These are phyloP conservation scores for Hydractinia echinata DNA, from an alignment of 30 jellyfish, hydroid and myxozoan genomes.

Conservation along the genomic window DNA sequence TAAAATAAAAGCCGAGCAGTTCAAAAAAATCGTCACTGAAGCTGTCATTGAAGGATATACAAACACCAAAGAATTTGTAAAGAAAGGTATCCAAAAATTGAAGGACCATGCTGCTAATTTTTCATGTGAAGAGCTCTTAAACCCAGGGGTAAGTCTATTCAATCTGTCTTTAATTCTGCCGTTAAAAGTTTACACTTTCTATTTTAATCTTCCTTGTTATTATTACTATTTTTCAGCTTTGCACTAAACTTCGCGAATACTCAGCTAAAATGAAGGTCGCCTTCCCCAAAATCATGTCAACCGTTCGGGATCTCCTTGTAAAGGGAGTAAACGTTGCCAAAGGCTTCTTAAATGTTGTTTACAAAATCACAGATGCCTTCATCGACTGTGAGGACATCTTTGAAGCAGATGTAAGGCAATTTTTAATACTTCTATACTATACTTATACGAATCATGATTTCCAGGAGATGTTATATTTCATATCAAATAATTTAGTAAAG, in stretches of 20 bases:
- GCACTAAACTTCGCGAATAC: conserved; percentile 12
- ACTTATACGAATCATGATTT: neutral
- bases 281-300: conserved; percentile 4
- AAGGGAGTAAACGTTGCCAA: neutral
- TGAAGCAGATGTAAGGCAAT: neutral
- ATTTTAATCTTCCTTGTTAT: neutral
- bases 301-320: conserved; percentile 2
- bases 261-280: neutral
- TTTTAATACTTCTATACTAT: neutral
- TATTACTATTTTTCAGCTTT: neutral
- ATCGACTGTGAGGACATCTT: conserved; percentile 11
- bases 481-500: no score
- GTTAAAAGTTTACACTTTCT: neutral
- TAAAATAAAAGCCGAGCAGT: neutral
- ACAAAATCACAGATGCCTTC: conserved; percentile 7
- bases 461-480: no score
- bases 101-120: neutral
- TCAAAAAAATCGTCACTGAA: conserved; percentile 2
- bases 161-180: no score
- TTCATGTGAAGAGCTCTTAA: neutral
- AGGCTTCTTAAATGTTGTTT: conserved; percentile 9
- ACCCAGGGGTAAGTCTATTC: neutral
- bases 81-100: conserved; percentile 1
- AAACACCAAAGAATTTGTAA: neutral
- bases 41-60: conserved; percentile 5